phyloP scores from a whole-genome alignment of 2,888 invertebrate genomes.

The Zaprionus lineosus region DNA sequence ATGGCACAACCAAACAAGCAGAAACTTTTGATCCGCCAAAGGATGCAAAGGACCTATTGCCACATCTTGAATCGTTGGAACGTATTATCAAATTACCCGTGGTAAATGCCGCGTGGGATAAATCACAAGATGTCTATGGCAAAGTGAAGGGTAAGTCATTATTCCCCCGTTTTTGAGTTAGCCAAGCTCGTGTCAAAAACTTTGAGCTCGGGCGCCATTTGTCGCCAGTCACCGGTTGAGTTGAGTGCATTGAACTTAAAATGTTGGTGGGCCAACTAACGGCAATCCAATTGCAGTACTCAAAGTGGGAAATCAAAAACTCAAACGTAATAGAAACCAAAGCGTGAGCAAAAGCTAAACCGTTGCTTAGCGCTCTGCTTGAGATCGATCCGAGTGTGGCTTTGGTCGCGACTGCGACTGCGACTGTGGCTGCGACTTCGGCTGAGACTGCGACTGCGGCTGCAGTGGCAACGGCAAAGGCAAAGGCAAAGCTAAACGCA shows the following conservation, averaged over 20 bases:
- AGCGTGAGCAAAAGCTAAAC: constrained; percentile 45
- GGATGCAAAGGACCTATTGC: constrained; percentile 81
- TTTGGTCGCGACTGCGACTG: too few relatives aligned
- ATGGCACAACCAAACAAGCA: constrained; percentile 38
- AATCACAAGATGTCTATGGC: constrained; percentile 84
- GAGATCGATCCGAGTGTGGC: too few relatives aligned
- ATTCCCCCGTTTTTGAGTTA: too few relatives aligned
- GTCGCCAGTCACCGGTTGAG: background rate
- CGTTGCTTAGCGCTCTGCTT: constrained; percentile 47
- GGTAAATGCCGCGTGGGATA: constrained; percentile 85
- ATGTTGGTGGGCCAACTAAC: constrained; percentile 35
- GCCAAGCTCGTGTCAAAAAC: constrained; percentile 3
- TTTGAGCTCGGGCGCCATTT: constrained; percentile 19
- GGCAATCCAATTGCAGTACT: constrained; percentile 52
- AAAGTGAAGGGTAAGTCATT: constrained; percentile 85
- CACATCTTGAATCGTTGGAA: constrained; percentile 84
- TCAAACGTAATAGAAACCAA: constrained; percentile 28
- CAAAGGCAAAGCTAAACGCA: too few relatives aligned
- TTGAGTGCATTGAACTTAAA: constrained; percentile 66
- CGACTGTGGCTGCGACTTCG: too few relatives aligned
- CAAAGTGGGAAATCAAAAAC: constrained; percentile 20
- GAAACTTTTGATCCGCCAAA: constrained; percentile 52
- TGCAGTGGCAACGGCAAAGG: too few relatives aligned
- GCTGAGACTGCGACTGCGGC: too few relatives aligned
- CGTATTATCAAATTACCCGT: constrained; percentile 85